Evolutionary conservation across 2,888 invertebrate genomes (phyloP).

Genomic region (Drosophila buzzatii): DNA sequence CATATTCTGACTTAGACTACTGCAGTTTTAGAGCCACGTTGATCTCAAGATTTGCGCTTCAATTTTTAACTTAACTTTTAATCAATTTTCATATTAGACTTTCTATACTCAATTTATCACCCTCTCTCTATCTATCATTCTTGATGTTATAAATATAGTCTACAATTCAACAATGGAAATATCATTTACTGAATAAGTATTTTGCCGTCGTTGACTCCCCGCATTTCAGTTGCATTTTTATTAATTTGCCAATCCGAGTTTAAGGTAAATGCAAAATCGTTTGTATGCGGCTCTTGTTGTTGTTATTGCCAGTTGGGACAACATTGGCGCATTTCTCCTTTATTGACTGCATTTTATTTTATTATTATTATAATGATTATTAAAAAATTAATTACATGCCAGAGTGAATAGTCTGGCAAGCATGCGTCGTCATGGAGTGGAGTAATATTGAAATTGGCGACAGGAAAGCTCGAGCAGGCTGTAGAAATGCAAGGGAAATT

Average conservation of each 20-base stretch:
- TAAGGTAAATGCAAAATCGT: slow-evolving; percentile 9
- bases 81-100: too few species aligned
- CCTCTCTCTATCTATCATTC: too few species aligned
- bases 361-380: slow-evolving; percentile 48
- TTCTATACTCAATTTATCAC: too few species aligned
- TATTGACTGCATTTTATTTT: slow-evolving; percentile 67
- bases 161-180: not conserved
- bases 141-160: too few species aligned
- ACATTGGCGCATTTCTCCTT: slow-evolving; percentile 33
- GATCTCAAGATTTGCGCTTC: too few species aligned
- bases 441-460: not conserved
- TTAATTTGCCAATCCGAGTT: slow-evolving; percentile 2
- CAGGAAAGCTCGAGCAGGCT: not conserved
- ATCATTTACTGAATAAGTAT: not conserved
- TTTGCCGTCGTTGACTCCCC: not conserved
- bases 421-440: not conserved
- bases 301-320: not conserved
- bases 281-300: not conserved
- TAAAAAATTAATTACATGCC: slow-evolving; percentile 78
- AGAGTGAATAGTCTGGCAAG: slow-evolving; percentile 26
- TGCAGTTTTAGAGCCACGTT: too few species aligned
- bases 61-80: too few species aligned
- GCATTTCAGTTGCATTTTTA: not conserved
- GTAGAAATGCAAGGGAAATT: not conserved
- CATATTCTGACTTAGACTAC: too few species aligned